These are phyloP conservation scores for Agapetus fuscipes DNA, from an alignment of 2,888 invertebrate species.

Conservation along the genomic window DNA sequence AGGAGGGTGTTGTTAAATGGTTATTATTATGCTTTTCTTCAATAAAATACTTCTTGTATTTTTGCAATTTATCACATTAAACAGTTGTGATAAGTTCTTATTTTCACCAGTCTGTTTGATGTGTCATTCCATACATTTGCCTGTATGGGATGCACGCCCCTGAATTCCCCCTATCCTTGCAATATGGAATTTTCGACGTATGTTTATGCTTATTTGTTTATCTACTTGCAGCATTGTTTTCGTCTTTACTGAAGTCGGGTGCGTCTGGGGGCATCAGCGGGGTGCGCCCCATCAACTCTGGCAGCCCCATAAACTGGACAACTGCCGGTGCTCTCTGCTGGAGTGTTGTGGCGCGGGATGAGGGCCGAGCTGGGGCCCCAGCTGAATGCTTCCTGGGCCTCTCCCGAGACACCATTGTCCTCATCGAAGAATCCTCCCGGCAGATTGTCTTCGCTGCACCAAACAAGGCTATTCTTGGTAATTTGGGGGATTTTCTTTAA, in stretches of 20 bases:
- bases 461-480: constrained; percentile 65
- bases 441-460: constrained; percentile 82
- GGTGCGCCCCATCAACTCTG: constrained; percentile 63
- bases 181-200: too few relatives aligned
- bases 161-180: too few relatives aligned
- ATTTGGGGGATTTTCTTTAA: constrained; percentile 8
- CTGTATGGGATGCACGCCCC: too few relatives aligned
- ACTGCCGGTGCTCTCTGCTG: constrained; percentile 72
- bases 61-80: too few relatives aligned
- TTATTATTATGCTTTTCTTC: too few relatives aligned
- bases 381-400: constrained; percentile 78
- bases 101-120: too few relatives aligned
- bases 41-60: too few relatives aligned
- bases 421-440: constrained; percentile 73
- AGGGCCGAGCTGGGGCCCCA: constrained; percentile 38
- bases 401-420: constrained; percentile 76
- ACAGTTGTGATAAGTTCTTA: too few relatives aligned
- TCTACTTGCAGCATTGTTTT: constrained; percentile 56
- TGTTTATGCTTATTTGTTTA: neutral
- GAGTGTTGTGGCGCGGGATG: constrained; percentile 55
- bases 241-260: constrained; percentile 45
- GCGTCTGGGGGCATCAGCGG: constrained; percentile 60
- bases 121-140: too few relatives aligned
- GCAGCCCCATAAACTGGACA: constrained; percentile 63
- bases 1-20: too few relatives aligned